phyloP scores from a whole-genome alignment of 1,140 invertebrate genomes.

The Danaus plexippus region DNA sequence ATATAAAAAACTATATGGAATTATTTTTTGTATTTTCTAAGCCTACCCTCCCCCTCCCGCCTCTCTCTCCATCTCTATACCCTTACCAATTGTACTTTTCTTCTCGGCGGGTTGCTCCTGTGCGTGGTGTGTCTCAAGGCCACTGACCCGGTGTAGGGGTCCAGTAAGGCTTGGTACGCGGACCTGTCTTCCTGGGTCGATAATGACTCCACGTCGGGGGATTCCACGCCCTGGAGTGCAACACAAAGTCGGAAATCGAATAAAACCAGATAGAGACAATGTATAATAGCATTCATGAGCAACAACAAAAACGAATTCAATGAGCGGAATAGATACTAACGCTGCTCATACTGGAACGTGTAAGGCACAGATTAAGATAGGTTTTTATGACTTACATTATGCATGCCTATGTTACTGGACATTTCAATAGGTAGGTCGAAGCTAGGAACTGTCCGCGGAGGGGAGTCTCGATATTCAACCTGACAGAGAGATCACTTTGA shows the following conservation, averaged over 20 bases:
- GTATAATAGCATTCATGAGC: too few species aligned
- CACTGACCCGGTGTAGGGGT: conserved; percentile 55
- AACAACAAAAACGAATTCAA: too few species aligned
- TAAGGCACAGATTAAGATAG: neutral
- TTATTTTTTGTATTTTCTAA: too few species aligned
- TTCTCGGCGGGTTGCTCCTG: conserved; percentile 26
- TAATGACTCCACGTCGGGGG: conserved; percentile 48
- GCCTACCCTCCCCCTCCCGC: too few species aligned
- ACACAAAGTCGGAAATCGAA: neutral
- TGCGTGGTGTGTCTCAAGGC: conserved; percentile 36
- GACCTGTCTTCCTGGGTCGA: conserved; percentile 50
- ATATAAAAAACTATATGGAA: too few species aligned
- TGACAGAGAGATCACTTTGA: too few species aligned
- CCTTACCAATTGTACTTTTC: conserved; percentile 50
- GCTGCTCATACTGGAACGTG: neutral
- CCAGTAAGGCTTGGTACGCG: conserved; percentile 49
- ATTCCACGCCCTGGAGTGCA: conserved; percentile 37
- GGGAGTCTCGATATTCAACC: conserved; percentile 11
- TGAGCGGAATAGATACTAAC: too few species aligned
- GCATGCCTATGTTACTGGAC: conserved; percentile 40
- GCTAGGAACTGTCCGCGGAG: conserved; percentile 38
- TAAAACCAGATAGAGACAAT: too few species aligned
- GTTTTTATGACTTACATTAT: conserved; percentile 38
- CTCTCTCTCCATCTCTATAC: too few species aligned
- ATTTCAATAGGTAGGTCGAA: conserved; percentile 61